Percentiles rank a stretch among this genome's conserved stretches.
Evolutionary conservation across 1,140 invertebrate genomes (phyloP).

Genomic region (Drosophila navojoa): DNA sequence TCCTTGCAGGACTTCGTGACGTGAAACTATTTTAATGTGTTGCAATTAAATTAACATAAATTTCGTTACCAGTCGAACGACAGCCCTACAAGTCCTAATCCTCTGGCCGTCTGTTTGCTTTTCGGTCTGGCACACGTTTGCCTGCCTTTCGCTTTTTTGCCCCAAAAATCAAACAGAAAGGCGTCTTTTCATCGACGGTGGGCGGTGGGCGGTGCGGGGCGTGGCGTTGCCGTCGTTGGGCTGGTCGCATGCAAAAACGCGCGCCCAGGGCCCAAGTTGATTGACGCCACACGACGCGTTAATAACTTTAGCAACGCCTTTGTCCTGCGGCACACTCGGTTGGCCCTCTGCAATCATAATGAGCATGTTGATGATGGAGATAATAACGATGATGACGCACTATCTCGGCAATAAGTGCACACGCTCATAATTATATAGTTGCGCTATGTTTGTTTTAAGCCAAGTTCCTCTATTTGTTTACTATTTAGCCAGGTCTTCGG

Average conservation of each 20-base stretch:
- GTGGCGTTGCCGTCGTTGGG: not conserved
- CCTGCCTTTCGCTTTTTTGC: slow-evolving; percentile 51
- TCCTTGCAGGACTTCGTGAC: slow-evolving; percentile 47
- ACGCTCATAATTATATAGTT: slow-evolving; percentile 67
- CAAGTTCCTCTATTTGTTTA: slow-evolving; percentile 66
- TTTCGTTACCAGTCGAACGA: slow-evolving; percentile 43
- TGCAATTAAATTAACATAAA: slow-evolving; percentile 82
- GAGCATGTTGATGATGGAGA: slow-evolving; percentile 1
- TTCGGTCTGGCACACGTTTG: slow-evolving; percentile 56
- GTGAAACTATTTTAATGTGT: slow-evolving; percentile 81
- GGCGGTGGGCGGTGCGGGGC: not conserved
- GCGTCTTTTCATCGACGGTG: not conserved
- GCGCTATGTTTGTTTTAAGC: slow-evolving; percentile 64
- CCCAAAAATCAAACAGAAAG: slow-evolving; percentile 52
- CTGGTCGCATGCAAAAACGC: slow-evolving; percentile 57
- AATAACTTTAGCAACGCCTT: slow-evolving; percentile 81
- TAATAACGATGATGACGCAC: slow-evolving; percentile 67
- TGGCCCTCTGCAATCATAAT: slow-evolving; percentile 14
- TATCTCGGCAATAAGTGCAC: slow-evolving; percentile 55
- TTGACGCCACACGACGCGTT: slow-evolving; percentile 80
- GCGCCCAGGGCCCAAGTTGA: slow-evolving; percentile 61
- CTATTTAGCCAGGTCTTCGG: slow-evolving; percentile 51
- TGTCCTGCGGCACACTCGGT: slow-evolving; percentile 71
- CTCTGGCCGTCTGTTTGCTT: slow-evolving; percentile 43
- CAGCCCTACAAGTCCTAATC: slow-evolving; percentile 50